A percentile compares a stretch with the other conserved stretches of the same genome.
These are phyloP conservation scores for Myotis yumanensis DNA, from an alignment of 2,113 vertebrate species.

Conservation along the genomic window DNA sequence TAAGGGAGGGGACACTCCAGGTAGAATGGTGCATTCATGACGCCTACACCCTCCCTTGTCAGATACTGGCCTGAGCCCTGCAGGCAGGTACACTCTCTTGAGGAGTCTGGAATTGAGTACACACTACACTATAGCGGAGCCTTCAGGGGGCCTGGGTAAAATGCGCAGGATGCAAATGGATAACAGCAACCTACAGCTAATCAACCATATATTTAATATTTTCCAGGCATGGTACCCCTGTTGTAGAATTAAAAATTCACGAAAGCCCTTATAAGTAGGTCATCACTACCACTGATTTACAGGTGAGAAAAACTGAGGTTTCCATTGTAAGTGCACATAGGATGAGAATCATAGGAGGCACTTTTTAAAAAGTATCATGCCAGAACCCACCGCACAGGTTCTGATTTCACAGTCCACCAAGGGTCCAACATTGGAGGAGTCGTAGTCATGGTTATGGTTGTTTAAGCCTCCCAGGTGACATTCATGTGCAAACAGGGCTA, in stretches of 20 bases:
- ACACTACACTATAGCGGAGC: rapidly evolving
- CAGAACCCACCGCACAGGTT: rapidly evolving
- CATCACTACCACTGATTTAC: not conserved
- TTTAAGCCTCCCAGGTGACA: not conserved
- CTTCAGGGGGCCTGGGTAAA: not conserved
- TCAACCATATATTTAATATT: not conserved
- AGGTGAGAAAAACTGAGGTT: not conserved
- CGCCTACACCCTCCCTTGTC: not conserved
- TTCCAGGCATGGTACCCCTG: not conserved
- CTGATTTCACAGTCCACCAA: not conserved
- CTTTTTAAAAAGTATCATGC: not conserved
- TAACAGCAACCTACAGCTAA: not conserved
- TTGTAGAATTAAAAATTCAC: not conserved
- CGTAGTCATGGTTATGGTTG: not conserved
- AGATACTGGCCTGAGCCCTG: rapidly evolving
- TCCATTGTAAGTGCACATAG: not conserved
- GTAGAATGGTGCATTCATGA: not conserved
- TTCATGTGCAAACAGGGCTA: not conserved
- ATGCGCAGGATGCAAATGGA: not conserved
- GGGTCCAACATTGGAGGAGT: not conserved
- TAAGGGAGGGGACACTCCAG: not conserved
- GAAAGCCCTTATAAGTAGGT: not conserved
- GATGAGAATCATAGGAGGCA: not conserved
- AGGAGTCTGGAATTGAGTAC: not conserved
- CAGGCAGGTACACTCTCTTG: not conserved